A percentile compares a stretch with the other conserved stretches of the same genome.
Conservation (phyloP, 2,888 invertebrate species). For the Onchidella celtica region DNA sequence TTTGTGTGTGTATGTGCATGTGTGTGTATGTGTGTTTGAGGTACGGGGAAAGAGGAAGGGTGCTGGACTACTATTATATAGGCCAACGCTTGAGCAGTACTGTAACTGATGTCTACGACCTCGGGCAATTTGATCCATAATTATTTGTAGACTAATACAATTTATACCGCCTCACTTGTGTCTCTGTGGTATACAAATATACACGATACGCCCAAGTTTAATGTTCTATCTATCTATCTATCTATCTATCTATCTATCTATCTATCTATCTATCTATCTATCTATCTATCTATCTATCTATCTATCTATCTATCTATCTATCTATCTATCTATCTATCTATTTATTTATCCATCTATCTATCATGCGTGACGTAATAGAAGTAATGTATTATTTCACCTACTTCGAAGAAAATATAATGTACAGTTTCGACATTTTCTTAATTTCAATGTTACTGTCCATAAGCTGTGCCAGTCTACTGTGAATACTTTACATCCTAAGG, state of each 20-base stretch:
- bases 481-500: no score
- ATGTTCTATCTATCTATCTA: neutral
- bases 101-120: no score
- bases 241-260: constrained; percentile 12
- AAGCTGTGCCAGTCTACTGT: no score
- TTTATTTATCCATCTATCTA: neutral
- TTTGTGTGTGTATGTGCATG: neutral
- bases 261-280: constrained; percentile 3
- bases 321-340: neutral
- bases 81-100: no score
- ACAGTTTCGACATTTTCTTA: no score
- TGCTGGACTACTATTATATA: no score
- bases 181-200: no score
- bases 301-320: neutral
- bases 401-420: neutral
- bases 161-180: no score
- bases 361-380: neutral
- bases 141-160: no score
- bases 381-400: neutral
- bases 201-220: neutral
- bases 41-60: no score
- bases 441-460: no score
- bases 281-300: constrained; percentile 5
- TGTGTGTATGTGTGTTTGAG: neutral
- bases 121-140: no score